Base-by-base conservation (phyloP, 1,140 invertebrate species). In the Adelges cooleyi region DNA sequence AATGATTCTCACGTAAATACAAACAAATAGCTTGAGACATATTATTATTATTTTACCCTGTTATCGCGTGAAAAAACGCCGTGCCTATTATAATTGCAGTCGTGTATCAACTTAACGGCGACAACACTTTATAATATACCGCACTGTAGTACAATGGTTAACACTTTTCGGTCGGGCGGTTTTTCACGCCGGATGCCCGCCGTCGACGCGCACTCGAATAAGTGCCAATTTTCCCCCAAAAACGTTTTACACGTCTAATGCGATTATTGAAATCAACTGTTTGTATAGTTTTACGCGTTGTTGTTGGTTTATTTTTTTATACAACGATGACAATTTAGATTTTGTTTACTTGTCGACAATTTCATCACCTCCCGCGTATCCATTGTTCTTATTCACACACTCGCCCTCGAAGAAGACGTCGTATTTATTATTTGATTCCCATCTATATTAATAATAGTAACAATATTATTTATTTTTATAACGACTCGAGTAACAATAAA, bases 151-250 rank as follows among this genome's bases (percentile, higher is more conserved):
- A 33, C 29, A 33, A 33, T 33, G 29, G 29, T 33, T 33, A 33
- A 33, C 29, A 44, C 22, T 62, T 48, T 33, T 48, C 56, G 56
- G 56, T 62, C 27, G 56, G 56, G 17, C 56, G 56, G 25, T 46
- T 62, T 62, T 62, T 62, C 56, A 62, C 56, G 56, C 40, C 56
- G 56, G 56, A 62, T 62, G 56, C 56, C 17, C 27, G 56, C 33
- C 29, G 29, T 20, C 27, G 56, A 29, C 29, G 29, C 29, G 27
- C 56, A 33, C 56, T 62, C 56, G 56, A 62, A 62, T 48, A 48
- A 62, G 25, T 46, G 56, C 56, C 42, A 62, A 62, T 62, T 62
- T 62, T 48, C 38, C 27, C n/a, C 42, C 38, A 62, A 62, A 33
- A 6, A 46, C 54, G 15, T 59, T 59, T 59, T 59, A 59, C 56